These are phyloP conservation scores for Notarius quadriscutis DNA, from an alignment of 2,113 vertebrate genomes.

Conservation along the genomic window DNA sequence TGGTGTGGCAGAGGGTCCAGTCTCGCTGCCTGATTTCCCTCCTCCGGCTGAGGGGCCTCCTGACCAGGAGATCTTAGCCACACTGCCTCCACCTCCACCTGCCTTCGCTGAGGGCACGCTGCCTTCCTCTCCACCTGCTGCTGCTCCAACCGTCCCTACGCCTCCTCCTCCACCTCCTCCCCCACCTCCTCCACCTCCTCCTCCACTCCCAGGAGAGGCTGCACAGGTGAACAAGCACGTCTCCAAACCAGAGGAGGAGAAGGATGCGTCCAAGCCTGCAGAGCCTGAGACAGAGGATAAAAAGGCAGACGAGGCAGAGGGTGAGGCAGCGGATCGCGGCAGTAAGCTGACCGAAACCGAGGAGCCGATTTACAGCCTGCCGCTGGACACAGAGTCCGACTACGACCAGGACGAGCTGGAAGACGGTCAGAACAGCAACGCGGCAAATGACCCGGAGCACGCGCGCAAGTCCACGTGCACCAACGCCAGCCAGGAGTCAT, in stretches of 20 bases:
- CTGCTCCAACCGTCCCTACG: slow-evolving; percentile 44
- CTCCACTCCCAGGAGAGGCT: slow-evolving; percentile 47
- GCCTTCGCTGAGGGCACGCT: slow-evolving; percentile 72
- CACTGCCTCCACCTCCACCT: slow-evolving; percentile 74
- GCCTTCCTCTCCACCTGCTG: slow-evolving; percentile 52
- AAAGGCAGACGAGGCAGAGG: slow-evolving; percentile 40
- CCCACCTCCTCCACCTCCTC: slow-evolving; percentile 55
- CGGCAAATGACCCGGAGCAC: slow-evolving; percentile 73
- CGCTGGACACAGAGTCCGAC: slow-evolving; percentile 83
- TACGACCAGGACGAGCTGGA: slow-evolving; percentile 90
- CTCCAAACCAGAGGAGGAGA: slow-evolving; percentile 13
- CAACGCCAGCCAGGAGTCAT: slow-evolving; percentile 81
- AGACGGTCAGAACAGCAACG: slow-evolving; percentile 72
- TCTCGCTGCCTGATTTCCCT: slow-evolving; percentile 71
- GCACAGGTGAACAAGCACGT: not conserved
- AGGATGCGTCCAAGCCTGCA: not conserved
- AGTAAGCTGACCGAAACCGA: slow-evolving; percentile 75
- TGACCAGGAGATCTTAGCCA: slow-evolving; percentile 72
- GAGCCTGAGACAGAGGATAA: slow-evolving; percentile 37
- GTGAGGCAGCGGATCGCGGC: slow-evolving; percentile 56
- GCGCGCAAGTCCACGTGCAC: slow-evolving; percentile 82
- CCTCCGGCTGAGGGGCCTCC: slow-evolving; percentile 67
- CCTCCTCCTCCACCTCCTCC: slow-evolving; percentile 48
- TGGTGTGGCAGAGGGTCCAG: slow-evolving; percentile 81
- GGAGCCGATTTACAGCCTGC: slow-evolving; percentile 81